Evolutionary conservation across 2,888 invertebrate species (phyloP).

Genomic region (Ischnura elegans): DNA sequence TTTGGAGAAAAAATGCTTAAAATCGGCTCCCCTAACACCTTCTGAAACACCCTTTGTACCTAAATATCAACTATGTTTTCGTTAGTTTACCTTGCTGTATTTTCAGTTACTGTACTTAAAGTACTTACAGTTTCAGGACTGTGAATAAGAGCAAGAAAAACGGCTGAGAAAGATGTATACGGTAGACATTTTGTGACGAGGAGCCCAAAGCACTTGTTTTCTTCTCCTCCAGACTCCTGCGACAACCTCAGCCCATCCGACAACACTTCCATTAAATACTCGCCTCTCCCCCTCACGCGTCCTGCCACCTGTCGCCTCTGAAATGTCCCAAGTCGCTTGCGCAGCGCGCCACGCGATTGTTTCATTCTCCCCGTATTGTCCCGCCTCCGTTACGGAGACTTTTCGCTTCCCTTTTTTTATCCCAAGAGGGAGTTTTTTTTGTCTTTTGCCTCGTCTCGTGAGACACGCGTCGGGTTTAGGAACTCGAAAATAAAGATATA

Average conservation of each 20-base stretch:
- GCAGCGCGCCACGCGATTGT: background rate
- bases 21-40: too few relatives aligned
- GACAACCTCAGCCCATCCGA: background rate
- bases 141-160: too few relatives aligned
- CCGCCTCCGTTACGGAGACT: background rate
- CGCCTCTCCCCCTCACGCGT: background rate
- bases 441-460: background rate
- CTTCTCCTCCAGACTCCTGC: too few relatives aligned
- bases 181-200: too few relatives aligned
- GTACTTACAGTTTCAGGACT: too few relatives aligned
- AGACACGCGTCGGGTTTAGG: background rate
- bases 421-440: background rate
- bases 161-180: too few relatives aligned
- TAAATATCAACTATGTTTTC: too few relatives aligned
- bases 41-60: too few relatives aligned
- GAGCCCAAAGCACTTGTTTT: too few relatives aligned
- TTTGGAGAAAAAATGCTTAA: too few relatives aligned
- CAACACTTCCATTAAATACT: background rate
- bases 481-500: background rate
- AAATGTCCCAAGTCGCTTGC: background rate
- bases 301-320: slow-evolving; percentile 26
- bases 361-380: background rate
- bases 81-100: too few relatives aligned
- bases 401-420: background rate
- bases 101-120: too few relatives aligned